Conservation (phyloP, 2,797 vertebrate species). For the Psittacula echo region DNA sequence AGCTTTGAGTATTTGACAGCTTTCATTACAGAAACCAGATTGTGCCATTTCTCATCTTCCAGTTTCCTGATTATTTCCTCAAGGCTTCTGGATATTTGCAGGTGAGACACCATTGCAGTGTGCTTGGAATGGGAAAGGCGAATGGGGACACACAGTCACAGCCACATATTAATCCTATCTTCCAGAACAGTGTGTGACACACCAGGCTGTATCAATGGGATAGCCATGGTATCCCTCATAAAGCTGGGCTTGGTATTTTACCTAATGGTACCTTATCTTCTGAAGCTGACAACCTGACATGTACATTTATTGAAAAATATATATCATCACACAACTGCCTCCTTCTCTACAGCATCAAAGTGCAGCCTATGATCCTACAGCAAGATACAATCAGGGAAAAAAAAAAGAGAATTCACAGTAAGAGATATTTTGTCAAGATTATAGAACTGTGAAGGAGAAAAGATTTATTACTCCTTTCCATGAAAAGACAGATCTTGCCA, state of each 20-base stretch:
- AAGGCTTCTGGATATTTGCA: neutral
- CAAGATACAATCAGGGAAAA: neutral
- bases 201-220: neutral
- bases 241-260: neutral
- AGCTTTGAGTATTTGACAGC: neutral
- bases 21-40: neutral
- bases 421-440: neutral
- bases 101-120: neutral
- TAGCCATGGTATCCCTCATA: neutral
- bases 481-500: neutral
- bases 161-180: neutral
- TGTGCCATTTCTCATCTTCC: neutral
- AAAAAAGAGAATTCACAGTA: neutral
- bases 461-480: neutral
- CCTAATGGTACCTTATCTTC: neutral
- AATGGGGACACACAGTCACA: neutral
- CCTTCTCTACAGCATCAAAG: neutral
- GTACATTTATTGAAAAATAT: neutral
- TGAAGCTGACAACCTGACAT: neutral
- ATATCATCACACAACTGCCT: neutral
- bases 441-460: neutral
- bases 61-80: neutral
- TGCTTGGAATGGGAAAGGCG: neutral
- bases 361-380: neutral
- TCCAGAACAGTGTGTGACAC: neutral